A percentile compares a stretch with the other conserved stretches of the same genome.
phyloP scores from a whole-genome alignment of 2,797 vertebrate genomes.

The Poeciliopsis presidionis region DNA sequence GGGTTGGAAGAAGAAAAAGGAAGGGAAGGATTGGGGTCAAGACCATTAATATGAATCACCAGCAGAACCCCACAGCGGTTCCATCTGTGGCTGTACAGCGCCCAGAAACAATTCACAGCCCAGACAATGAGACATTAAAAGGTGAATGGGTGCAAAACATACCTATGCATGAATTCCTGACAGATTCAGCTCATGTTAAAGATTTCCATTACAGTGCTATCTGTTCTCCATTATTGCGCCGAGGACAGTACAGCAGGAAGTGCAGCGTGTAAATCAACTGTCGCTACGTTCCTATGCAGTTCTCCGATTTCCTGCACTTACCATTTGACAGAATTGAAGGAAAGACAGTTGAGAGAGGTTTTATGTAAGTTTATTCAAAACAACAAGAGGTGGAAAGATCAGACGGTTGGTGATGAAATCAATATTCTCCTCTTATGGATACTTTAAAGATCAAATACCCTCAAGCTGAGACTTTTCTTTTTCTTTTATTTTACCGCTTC shows the following conservation, averaged over 20 bases:
- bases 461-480: constrained; percentile 1
- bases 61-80: constrained; percentile 75
- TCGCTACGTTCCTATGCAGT: not conserved
- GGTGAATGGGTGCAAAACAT: constrained; percentile 50
- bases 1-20: constrained; percentile 65
- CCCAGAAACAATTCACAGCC: constrained; percentile 66
- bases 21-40: constrained; percentile 70
- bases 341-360: constrained; percentile 25
- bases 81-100: constrained; percentile 66
- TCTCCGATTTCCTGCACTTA: constrained; percentile 1
- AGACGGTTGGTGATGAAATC: constrained; percentile 35
- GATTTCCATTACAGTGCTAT: constrained; percentile 26
- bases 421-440: constrained; percentile 46
- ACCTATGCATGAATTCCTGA: constrained; percentile 53
- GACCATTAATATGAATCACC: constrained; percentile 80
- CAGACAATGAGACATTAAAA: constrained; percentile 60
- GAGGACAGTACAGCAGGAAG: not conserved
- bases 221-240: constrained; percentile 20
- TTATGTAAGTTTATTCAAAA: constrained; percentile 48
- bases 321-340: constrained; percentile 9
- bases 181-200: constrained; percentile 29
- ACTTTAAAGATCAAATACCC: constrained; percentile 52
- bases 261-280: constrained; percentile 30
- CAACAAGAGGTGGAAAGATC: constrained; percentile 24
- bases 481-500: no score